Evolutionary conservation across 2,797 vertebrate genomes (phyloP), one percentile per base, ranked within the genome.

Genomic region (Garrulus glandarius): DNA sequence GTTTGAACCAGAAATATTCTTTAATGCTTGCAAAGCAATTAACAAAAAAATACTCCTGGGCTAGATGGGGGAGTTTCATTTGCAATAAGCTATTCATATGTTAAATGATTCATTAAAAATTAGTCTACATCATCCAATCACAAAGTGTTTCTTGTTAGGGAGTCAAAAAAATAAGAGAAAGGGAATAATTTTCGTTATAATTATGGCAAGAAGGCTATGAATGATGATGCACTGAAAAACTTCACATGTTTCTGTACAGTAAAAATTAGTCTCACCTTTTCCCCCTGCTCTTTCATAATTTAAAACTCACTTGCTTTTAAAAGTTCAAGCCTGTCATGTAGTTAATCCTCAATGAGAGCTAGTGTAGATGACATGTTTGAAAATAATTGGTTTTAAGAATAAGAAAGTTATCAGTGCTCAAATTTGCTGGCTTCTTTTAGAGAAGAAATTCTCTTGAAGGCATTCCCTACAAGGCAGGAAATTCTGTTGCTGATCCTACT

Each of bases 241-340:
- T 89, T 93, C 19, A 49, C 39, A 68, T 80, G 61, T 88, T 92
- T 83, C 55, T 70, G 50, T 86, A 68, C 1, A 22, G 50, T 32
- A 95, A 93, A 93, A 95, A 89, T 75, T 72, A 84, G 65, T 56
- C 68, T 89, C 95, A 89, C 84, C 87, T 95, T 94, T 97, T 89
- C 22, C 49, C 43, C 24, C n/a, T 61, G 59, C 52, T 89, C 64
- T 93, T 93, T 88, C 74, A 65, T 68, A 94, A 85, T 79, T 82
- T 91, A 92, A 88, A 85, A 88, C 74, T 89, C 91, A 89, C 65
- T 92, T 94, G 89, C 76, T 92, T 92, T 93, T 95, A 72, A 94
- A 97, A 96, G 89, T 96, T 96, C 92, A 93, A 84, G 49, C 36
- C 92, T 97, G 89, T 86, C 94, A 87, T 49, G 77, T 64, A 92